Percentiles rank a stretch among this genome's conserved stretches.
These are phyloP conservation scores for Acleris sparsana DNA, from an alignment of 2,888 invertebrate species.

Conservation along the genomic window DNA sequence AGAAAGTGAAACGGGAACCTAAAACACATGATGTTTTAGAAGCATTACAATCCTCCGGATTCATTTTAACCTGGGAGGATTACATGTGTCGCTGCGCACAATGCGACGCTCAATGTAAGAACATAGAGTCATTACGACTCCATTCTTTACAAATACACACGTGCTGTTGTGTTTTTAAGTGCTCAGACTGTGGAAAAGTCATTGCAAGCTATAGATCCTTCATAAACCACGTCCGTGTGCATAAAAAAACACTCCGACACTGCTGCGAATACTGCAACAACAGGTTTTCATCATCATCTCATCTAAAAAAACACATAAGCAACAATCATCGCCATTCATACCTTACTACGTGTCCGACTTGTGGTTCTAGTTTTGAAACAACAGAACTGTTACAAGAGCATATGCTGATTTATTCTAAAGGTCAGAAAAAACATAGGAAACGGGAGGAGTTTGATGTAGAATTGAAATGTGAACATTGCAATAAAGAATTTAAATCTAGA, in stretches of 20 bases:
- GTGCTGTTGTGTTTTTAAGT: conserved; percentile 69
- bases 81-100: conserved; percentile 69
- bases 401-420: conserved; percentile 57
- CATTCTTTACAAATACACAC: conserved; percentile 72
- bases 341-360: conserved; percentile 59
- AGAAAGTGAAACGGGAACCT: conserved; percentile 52
- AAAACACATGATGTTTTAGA: conserved; percentile 39
- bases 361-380: conserved; percentile 63
- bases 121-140: conserved; percentile 62
- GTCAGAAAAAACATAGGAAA: conserved; percentile 52
- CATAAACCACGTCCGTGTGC: conserved; percentile 64
- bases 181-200: conserved; percentile 67
- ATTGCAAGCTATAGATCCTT: conserved; percentile 60
- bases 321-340: conserved; percentile 49
- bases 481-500: conserved; percentile 69
- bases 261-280: conserved; percentile 73
- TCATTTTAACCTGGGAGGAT: conserved; percentile 64
- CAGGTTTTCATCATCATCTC: conserved; percentile 51
- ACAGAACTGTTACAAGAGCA: conserved; percentile 66
- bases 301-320: conserved; percentile 61
- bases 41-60: conserved; percentile 42
- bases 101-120: conserved; percentile 73
- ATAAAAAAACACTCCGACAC: conserved; percentile 62
- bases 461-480: conserved; percentile 67
- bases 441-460: conserved; percentile 49